Percentiles rank a stretch among this genome's conserved stretches.
These are phyloP conservation scores for Craniophora ligustri DNA, from an alignment of 2,888 invertebrate species.

Conservation along the genomic window DNA sequence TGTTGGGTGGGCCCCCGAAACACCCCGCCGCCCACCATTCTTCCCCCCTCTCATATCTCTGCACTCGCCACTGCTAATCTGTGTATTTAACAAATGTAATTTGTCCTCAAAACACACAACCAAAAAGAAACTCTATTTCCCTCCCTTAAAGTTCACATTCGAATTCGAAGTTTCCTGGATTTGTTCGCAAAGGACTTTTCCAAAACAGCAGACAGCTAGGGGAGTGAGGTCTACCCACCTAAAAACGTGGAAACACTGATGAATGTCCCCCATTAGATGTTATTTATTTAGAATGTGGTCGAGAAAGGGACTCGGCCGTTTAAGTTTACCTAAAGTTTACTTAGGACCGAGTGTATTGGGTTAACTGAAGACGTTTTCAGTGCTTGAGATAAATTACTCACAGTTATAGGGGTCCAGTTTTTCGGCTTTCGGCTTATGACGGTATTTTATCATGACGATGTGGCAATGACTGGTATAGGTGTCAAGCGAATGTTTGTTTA, in stretches of 20 bases:
- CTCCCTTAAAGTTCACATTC: slow-evolving; percentile 53
- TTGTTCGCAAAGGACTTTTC: slow-evolving; percentile 71
- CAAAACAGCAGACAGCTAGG: slow-evolving; percentile 80
- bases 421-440: slow-evolving; percentile 81
- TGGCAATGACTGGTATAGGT: slow-evolving; percentile 64
- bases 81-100: slow-evolving; percentile 79
- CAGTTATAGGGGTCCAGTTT: slow-evolving; percentile 86
- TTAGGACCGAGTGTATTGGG: slow-evolving; percentile 87
- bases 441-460: slow-evolving; percentile 79
- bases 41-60: slow-evolving; percentile 79
- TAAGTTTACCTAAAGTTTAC: slow-evolving; percentile 87
- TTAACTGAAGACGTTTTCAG: slow-evolving; percentile 85
- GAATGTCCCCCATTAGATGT: slow-evolving; percentile 89
- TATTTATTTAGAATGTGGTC: slow-evolving; percentile 89
- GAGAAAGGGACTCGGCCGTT: slow-evolving; percentile 84
- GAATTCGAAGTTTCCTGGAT: slow-evolving; percentile 47
- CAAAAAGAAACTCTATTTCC: slow-evolving; percentile 53
- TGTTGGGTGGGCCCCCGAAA: slow-evolving; percentile 75
- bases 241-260: slow-evolving; percentile 89
- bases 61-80: slow-evolving; percentile 86
- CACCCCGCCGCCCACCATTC: slow-evolving; percentile 71
- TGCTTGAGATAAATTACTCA: slow-evolving; percentile 78
- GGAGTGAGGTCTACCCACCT: slow-evolving; percentile 83
- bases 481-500: slow-evolving; percentile 57
- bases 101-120: slow-evolving; percentile 61